Evolutionary conservation across 1,140 invertebrate species (phyloP).

Genomic region (Ruditapes philippinarum): DNA sequence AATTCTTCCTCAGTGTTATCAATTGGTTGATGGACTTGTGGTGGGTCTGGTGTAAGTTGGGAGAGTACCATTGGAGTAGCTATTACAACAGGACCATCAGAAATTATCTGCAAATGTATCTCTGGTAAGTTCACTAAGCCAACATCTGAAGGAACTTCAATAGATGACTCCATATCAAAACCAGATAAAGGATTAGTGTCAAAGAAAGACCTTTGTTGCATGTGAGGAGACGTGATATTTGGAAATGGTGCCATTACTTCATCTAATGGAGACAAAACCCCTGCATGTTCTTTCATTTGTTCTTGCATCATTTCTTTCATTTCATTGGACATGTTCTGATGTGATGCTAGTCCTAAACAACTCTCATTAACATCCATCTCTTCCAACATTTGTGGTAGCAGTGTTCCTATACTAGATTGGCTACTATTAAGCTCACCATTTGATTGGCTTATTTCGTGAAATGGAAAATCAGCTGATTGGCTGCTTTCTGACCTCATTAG

Average conservation of each 20-base stretch:
- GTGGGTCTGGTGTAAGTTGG: constrained; percentile 41
- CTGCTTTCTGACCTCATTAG: constrained; percentile 54
- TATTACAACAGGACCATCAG: constrained; percentile 70
- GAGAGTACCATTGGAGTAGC: constrained; percentile 67
- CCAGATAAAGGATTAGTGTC: constrained; percentile 50
- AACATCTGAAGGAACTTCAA: constrained; percentile 55
- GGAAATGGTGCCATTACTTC: constrained; percentile 60
- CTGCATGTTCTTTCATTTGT: constrained; percentile 62
- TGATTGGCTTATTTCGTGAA: constrained; percentile 39
- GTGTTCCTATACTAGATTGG: constrained; percentile 50
- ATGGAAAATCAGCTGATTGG: constrained; percentile 52
- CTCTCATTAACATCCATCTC: constrained; percentile 78
- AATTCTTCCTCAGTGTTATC: constrained; percentile 79
- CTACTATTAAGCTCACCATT: neutral
- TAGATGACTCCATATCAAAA: constrained; percentile 61
- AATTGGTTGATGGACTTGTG: constrained; percentile 18
- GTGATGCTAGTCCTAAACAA: constrained; percentile 75
- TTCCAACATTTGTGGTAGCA: constrained; percentile 67
- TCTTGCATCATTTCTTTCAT: constrained; percentile 77
- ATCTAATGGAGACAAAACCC: constrained; percentile 55
- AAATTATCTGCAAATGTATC: constrained; percentile 68
- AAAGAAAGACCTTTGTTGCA: constrained; percentile 57
- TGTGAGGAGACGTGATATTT: constrained; percentile 31
- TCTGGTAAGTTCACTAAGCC: constrained; percentile 55
- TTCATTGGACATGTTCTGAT: constrained; percentile 78